phyloP scores from a whole-genome alignment of 53 echinoderm and acorn worm species.

The Paracentrotus lividus region DNA sequence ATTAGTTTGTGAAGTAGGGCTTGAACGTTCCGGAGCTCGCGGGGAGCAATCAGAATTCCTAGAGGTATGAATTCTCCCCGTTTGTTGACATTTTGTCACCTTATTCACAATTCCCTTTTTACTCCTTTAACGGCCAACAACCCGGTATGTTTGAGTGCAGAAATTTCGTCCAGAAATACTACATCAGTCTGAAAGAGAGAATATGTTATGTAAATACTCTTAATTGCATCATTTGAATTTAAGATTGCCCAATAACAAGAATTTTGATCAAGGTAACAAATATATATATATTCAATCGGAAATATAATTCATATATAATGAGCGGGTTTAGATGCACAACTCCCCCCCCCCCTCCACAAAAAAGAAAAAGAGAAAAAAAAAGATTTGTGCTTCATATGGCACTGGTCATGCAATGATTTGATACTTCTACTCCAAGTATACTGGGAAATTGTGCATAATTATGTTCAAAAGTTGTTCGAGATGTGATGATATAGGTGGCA shows the following conservation, averaged over 20 bases:
- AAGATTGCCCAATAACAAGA: no score
- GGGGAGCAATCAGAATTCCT: conserved; percentile 39
- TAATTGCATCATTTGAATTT: not conserved
- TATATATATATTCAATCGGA: no score
- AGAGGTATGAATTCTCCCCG: conserved; percentile 36
- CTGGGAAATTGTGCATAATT: no score
- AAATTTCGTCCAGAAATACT: not conserved
- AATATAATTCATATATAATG: no score
- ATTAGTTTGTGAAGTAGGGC: conserved; percentile 73
- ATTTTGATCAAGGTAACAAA: not conserved
- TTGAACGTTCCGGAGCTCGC: conserved; percentile 44
- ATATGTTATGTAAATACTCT: not conserved
- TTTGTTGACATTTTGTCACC: conserved; percentile 60
- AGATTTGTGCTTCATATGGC: no score
- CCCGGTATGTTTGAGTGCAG: not conserved
- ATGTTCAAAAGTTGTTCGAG: no score
- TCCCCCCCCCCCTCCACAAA: no score
- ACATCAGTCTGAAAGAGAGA: not conserved
- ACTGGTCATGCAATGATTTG: no score
- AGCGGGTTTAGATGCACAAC: no score
- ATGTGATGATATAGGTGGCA: no score
- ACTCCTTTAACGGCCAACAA: not conserved
- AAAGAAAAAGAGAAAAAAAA: no score
- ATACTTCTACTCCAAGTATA: no score
- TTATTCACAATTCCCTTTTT: not conserved